phyloP scores from a whole-genome alignment of 2,888 invertebrate species.

The Agrilus mali region DNA sequence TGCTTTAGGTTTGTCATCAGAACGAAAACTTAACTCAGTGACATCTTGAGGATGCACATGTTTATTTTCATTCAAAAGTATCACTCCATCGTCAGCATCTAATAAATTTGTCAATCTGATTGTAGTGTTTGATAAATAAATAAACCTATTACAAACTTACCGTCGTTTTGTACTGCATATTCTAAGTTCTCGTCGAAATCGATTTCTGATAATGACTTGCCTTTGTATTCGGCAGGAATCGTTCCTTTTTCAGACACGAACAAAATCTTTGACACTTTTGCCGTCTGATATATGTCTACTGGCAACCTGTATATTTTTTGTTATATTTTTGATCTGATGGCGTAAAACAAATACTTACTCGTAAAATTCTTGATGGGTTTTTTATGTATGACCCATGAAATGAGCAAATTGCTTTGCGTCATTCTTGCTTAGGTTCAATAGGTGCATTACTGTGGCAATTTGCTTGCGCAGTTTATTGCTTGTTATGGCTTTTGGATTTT shows the following conservation, averaged over 20 bases:
- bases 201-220: slow-evolving; percentile 10
- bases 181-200: slow-evolving; percentile 7
- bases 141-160: too few species aligned
- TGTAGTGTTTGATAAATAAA: too few species aligned
- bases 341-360: neutral
- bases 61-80: neutral
- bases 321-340: too few species aligned
- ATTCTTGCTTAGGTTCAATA: slow-evolving; percentile 3
- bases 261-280: slow-evolving; percentile 14
- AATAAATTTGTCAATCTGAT: too few species aligned
- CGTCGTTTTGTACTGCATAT: slow-evolving; percentile 8
- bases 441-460: slow-evolving; percentile 6
- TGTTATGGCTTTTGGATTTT: slow-evolving; percentile 3
- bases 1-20: too few species aligned
- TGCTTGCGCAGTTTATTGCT: slow-evolving; percentile 8
- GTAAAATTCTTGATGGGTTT: neutral
- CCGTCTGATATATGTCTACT: neutral
- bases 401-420: slow-evolving; percentile 7
- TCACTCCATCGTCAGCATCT: neutral
- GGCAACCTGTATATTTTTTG: neutral
- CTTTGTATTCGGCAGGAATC: slow-evolving; percentile 11
- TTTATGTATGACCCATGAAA: slow-evolving; percentile 8
- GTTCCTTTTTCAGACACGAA: slow-evolving; percentile 16
- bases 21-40: neutral
- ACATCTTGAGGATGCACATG: neutral